Evolutionary conservation across 92 coral and sea anemone species (phyloP).

Genomic region (Galaxea fascicularis): DNA sequence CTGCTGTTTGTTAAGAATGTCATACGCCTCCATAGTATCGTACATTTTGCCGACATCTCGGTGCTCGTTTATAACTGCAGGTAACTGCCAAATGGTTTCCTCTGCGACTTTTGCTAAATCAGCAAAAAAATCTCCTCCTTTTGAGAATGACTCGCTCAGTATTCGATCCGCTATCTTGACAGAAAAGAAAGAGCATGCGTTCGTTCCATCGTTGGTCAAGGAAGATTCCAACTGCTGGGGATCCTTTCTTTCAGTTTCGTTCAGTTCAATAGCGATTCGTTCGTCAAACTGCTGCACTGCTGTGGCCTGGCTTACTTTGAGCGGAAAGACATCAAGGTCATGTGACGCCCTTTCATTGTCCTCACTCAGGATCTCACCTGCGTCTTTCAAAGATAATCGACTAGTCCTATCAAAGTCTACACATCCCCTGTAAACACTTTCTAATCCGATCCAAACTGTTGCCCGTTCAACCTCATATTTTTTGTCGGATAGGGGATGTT

Average conservation of each 20-base stretch:
- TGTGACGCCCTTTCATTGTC: background rate
- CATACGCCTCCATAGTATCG: constrained; percentile 64
- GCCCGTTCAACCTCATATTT: constrained; percentile 34
- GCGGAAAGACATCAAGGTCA: constrained; percentile 25
- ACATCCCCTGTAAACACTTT: constrained; percentile 28
- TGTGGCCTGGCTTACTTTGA: constrained; percentile 40
- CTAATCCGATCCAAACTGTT: constrained; percentile 27
- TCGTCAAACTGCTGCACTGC: constrained; percentile 43
- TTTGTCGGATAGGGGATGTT: constrained; percentile 16
- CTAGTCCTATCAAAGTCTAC: constrained; percentile 23
- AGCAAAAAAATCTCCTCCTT: constrained; percentile 21
- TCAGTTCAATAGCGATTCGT: constrained; percentile 24
- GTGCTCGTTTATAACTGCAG: constrained; percentile 43
- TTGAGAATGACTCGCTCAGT: constrained; percentile 8
- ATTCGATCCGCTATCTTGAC: constrained; percentile 42
- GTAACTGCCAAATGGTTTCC: constrained; percentile 40
- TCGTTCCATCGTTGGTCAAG: constrained; percentile 39
- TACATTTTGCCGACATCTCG: constrained; percentile 39
- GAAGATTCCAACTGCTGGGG: constrained; percentile 24
- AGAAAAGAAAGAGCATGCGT: constrained; percentile 50
- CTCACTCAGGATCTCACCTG: constrained; percentile 15
- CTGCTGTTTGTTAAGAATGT: too few relatives aligned
- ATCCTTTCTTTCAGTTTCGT: constrained; percentile 4
- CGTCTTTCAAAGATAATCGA: constrained; percentile 43
- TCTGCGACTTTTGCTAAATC: constrained; percentile 14